Evolutionary conservation across 2,113 vertebrate genomes (phyloP), one percentile per base, ranked within the genome.

Genomic region (Mastomys natalensis): DNA sequence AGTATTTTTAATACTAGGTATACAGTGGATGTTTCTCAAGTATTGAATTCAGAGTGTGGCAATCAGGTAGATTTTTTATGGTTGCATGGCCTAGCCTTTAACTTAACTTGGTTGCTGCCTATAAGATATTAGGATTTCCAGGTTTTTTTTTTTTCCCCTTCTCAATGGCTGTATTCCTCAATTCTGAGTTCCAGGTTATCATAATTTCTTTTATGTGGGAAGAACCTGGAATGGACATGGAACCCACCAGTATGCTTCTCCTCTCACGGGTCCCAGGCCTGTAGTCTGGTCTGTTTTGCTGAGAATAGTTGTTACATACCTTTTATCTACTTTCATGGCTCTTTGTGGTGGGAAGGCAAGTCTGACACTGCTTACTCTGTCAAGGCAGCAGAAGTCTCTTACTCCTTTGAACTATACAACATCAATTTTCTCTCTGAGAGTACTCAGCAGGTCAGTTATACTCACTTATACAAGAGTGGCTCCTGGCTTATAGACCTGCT

Each of bases 321-420:
- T 26, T 95, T 87, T 87, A 43, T 77, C 22, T 31, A 31, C 11
- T 53, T 82, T 29, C n/a, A 13, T 51, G 17, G 40, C 86, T 86
- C 37, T 93, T 76, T 90, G 51, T 93, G 70, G 17, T 77, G 17
- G 82, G 48, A 94, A 66, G 43, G 45, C 29, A 92, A 87, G 29
- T 60, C 51, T 95, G 29, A 26, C 87, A 91, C 84, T 48, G 87
- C 24, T 84, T 68, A 70, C 55, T 91, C 64, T 89, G 37, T 60
- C 60, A 82, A 72, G 48, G 87, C 76, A 90, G 21, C 45, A 68
- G 15, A 91, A 62, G 53, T 93, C 43, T 70, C 58, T 92, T 86
- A 74, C 15, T 90, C 60, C 29, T 55, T 53, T 40, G 60, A 91
- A 55, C 24, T 16, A 15, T 45, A 13, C 48, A 19, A 13, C 43